Conservation (phyloP, 2,888 invertebrate species). For the Scaeva pyrastri region DNA sequence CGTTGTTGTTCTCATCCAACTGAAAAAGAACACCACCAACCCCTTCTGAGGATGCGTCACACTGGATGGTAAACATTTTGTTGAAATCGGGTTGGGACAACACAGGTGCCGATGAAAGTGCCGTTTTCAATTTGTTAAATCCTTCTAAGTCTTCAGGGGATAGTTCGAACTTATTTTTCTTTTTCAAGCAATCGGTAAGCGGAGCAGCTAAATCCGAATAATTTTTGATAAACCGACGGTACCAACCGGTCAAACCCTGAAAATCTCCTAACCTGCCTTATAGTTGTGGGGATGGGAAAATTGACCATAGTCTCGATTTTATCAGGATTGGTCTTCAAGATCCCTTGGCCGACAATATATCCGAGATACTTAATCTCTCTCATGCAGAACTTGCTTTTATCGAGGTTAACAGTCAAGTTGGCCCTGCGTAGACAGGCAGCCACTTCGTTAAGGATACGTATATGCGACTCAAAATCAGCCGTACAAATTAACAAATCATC, state of each 20-base stretch:
- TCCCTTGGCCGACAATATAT: background rate
- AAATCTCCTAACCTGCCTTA: background rate
- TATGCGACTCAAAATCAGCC: slow-evolving; percentile 19
- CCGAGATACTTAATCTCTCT: background rate
- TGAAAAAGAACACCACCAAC: background rate
- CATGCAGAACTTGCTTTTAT: no score
- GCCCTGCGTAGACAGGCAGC: slow-evolving; percentile 7
- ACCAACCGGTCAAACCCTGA: background rate
- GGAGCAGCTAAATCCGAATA: background rate
- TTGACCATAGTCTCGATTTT: background rate
- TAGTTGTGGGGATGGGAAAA: background rate
- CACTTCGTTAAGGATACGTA: background rate
- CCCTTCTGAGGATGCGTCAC: background rate
- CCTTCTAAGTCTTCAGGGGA: background rate
- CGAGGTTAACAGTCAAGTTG: background rate
- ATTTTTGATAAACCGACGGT: background rate
- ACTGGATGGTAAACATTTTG: background rate
- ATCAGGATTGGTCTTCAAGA: background rate
- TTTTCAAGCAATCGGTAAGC: background rate
- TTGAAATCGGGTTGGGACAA: background rate
- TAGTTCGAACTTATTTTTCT: background rate
- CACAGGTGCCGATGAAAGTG: background rate
- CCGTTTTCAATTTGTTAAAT: background rate
- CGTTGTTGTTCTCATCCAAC: no score
- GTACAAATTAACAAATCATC: slow-evolving; percentile 22